Conservation (phyloP, 2,888 invertebrate genomes). For the Lasioglossum vierecki region DNA sequence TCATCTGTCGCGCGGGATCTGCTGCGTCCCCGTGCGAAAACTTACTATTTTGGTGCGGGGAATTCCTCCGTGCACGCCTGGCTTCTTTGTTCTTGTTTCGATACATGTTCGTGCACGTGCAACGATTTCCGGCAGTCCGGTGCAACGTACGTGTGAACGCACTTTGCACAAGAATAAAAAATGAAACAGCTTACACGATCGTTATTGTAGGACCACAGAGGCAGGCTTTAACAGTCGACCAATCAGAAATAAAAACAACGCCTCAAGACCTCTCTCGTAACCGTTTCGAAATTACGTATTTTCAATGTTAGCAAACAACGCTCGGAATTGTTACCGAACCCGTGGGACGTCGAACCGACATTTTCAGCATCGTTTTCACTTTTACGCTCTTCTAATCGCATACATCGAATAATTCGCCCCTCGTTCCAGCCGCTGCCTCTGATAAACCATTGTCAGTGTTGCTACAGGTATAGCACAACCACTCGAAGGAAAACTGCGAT, state of each 20-base stretch:
- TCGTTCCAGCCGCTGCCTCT: neutral
- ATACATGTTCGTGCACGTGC: slow-evolving; percentile 46
- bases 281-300: neutral
- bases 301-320: neutral
- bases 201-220: slow-evolving; percentile 10
- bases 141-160: slow-evolving; percentile 59
- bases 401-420: neutral
- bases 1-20: slow-evolving; percentile 31
- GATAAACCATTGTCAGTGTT: neutral
- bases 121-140: slow-evolving; percentile 52
- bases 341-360: neutral
- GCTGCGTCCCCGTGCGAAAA: neutral
- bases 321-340: neutral
- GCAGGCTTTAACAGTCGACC: neutral
- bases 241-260: neutral
- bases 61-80: slow-evolving; percentile 41
- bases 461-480: neutral
- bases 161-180: slow-evolving; percentile 49
- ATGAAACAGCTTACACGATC: neutral
- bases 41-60: slow-evolving; percentile 57
- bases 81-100: slow-evolving; percentile 59
- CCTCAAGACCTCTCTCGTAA: neutral
- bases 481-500: slow-evolving; percentile 16
- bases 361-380: neutral
- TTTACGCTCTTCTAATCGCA: neutral